phyloP scores from a whole-genome alignment of 2,797 vertebrate genomes.

The Tangara arthus region DNA sequence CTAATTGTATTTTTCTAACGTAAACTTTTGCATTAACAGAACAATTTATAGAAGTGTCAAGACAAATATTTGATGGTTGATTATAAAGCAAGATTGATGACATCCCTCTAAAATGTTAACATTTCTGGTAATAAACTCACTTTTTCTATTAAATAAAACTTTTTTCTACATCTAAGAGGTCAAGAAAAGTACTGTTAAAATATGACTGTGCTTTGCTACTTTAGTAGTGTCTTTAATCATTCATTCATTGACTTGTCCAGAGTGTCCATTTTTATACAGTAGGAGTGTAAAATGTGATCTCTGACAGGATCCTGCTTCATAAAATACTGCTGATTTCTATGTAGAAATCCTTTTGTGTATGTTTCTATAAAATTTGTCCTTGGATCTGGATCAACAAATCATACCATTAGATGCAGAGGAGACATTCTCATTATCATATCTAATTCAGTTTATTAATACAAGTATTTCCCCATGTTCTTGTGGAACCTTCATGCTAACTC shows the following conservation, averaged over 20 bases:
- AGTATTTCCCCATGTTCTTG: neutral
- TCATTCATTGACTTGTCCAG: conserved; percentile 9
- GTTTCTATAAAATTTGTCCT: neutral
- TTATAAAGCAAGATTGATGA: neutral
- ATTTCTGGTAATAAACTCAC: neutral
- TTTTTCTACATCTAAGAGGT: neutral
- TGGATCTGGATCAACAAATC: neutral
- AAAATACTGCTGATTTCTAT: neutral
- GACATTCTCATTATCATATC: neutral
- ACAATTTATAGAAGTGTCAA: neutral
- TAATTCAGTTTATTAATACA: neutral
- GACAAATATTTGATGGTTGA: neutral
- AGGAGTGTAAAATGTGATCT: neutral
- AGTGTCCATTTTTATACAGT: neutral
- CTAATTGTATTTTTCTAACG: neutral
- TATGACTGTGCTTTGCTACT: neutral
- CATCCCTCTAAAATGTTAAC: neutral
- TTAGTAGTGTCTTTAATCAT: conserved; percentile 24
- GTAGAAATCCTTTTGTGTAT: neutral
- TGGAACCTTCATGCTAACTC: neutral
- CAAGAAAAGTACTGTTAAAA: conserved; percentile 19
- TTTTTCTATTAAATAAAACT: neutral
- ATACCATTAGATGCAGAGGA: neutral
- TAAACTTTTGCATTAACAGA: neutral
- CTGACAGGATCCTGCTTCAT: neutral